phyloP scores from a whole-genome alignment of 64 coral and sea anemone species.

The Anthopleura sola region DNA sequence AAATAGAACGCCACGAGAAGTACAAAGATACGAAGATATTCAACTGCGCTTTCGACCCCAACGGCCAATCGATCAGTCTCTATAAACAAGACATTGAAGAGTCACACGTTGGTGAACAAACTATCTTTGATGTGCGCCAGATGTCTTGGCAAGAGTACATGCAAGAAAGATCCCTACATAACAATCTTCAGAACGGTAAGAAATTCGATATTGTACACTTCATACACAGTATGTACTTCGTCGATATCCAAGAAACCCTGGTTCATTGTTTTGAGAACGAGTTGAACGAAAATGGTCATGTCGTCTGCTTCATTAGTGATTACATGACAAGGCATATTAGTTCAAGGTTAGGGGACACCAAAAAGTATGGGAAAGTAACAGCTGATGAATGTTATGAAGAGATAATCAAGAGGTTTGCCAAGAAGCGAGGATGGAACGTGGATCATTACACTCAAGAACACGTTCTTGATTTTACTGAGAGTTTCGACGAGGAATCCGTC shows the following conservation, averaged over 20 bases:
- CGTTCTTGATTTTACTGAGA: slow-evolving; percentile 41
- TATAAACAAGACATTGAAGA: neutral
- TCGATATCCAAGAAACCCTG: neutral
- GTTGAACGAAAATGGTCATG: no score
- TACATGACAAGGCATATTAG: no score
- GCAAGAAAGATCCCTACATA: neutral
- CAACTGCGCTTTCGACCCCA: slow-evolving; percentile 13
- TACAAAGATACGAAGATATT: no score
- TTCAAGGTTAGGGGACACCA: no score
- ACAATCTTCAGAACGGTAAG: neutral
- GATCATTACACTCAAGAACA: slow-evolving; percentile 40
- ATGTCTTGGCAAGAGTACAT: slow-evolving; percentile 20
- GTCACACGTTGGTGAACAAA: neutral
- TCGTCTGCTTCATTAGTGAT: no score
- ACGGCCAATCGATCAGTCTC: neutral
- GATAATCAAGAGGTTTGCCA: slow-evolving; percentile 7
- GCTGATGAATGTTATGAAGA: neutral
- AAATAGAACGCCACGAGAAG: no score
- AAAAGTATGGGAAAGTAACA: no score
- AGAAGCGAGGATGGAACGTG: slow-evolving; percentile 41
- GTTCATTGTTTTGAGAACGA: no score
- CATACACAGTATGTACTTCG: neutral
- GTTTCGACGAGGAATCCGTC: slow-evolving; percentile 47
- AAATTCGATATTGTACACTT: slow-evolving; percentile 19
- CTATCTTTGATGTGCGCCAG: neutral